These are phyloP conservation scores for Indri indri DNA, from an alignment of 2,113 vertebrate genomes.

Conservation along the genomic window DNA sequence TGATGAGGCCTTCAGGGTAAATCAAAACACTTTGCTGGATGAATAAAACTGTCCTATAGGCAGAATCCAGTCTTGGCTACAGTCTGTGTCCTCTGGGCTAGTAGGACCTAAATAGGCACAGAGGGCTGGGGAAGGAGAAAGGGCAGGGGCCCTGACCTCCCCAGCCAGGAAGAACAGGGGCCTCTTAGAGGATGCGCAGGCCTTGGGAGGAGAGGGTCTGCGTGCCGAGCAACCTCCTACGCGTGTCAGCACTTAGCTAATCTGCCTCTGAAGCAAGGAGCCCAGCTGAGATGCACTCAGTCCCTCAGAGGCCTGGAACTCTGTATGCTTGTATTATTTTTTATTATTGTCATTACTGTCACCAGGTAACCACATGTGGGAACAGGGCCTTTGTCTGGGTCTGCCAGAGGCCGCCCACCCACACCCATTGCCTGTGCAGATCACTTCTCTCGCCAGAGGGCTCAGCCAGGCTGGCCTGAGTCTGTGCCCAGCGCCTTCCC, in stretches of 20 bases:
- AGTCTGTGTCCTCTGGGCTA: neutral
- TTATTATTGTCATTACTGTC: neutral
- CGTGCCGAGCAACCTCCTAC: neutral
- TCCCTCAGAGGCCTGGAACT: neutral
- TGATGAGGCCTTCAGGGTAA: neutral
- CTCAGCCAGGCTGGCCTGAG: neutral
- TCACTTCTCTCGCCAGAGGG: neutral
- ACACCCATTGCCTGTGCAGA: neutral
- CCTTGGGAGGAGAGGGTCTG: neutral
- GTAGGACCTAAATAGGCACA: neutral
- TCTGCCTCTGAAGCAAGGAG: neutral
- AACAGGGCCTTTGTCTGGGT: neutral
- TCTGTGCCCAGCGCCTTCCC: neutral
- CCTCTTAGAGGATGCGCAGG: fast-evolving
- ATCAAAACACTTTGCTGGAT: neutral
- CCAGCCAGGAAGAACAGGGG: neutral
- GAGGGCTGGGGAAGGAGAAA: neutral
- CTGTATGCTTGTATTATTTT: neutral
- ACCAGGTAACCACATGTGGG: neutral
- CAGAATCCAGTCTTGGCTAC: neutral
- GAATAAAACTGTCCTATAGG: neutral
- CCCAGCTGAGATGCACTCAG: neutral
- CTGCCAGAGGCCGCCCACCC: fast-evolving
- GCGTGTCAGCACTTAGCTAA: neutral
- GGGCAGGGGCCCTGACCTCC: neutral